Evolutionary conservation across 2,797 vertebrate species (phyloP), one percentile per base, ranked within the genome.

Genomic region (Lepus oiostolus): DNA sequence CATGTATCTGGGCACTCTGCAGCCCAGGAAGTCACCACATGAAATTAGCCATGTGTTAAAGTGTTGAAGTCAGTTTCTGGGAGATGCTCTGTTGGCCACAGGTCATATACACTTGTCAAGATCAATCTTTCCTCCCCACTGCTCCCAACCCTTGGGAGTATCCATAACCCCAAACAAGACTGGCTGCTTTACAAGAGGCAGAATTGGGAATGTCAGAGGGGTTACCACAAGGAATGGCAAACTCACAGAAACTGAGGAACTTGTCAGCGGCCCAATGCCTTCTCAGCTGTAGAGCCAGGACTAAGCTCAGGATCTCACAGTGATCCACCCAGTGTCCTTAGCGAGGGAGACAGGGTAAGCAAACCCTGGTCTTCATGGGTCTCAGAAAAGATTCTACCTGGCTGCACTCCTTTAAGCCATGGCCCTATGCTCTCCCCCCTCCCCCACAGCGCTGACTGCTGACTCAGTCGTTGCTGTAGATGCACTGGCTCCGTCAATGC

Each of bases 401-500:
- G 0, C 50, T 26, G 10, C 32, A 75, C 42, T 12, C 11, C 5
- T 47, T 52, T 86, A 30, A 17, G 30, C 62, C 0, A 4, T 47
- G 28, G 12, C 65, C 35, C 3, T 17, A 5, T 77, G 62, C 21
- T 9, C 24, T 65, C 82, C 54, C n/a, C 63, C 67, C 16, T 19
- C 17, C 26, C 24, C 85, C 30, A 24, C n/a, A n/a, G 58, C 74
- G 7, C 22, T 24, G 30, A 58, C 60, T 54, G 19, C n/a, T 85
- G 68, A 71, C 32, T 10, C 13, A 58, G 58, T 62, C 21, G 67
- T 71, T 24, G 17, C 28, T 70, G 74, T 54, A 79, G 70, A 82
- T 82, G 96, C 93, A 88, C 85, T 16, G 60, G 11, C 60, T 84
- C 70, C 30, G 4, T 85, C 24, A 82, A 42, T 92, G 74, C 67